Conservation (phyloP, 2,888 invertebrate genomes). For the Augochlorella aurata region DNA sequence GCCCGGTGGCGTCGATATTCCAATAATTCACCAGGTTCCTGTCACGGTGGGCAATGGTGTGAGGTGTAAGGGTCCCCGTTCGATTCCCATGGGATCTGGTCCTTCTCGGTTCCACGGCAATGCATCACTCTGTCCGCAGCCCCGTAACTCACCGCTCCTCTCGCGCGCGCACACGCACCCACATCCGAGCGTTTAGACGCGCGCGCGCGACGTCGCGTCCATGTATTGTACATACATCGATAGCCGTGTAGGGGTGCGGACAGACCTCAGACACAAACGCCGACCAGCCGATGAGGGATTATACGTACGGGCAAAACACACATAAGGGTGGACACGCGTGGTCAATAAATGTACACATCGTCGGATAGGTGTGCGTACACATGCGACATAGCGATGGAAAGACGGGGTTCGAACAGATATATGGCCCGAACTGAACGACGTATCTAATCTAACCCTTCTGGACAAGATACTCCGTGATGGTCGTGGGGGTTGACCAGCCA, state of each 20-base stretch:
- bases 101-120: slow-evolving; percentile 78
- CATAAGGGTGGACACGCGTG: slow-evolving; percentile 59
- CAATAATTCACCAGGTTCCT: slow-evolving; percentile 78
- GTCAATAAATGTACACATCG: slow-evolving; percentile 64
- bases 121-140: slow-evolving; percentile 82
- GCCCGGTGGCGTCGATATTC: slow-evolving; percentile 79
- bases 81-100: slow-evolving; percentile 80
- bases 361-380: slow-evolving; percentile 40
- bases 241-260: slow-evolving; percentile 29
- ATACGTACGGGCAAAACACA: slow-evolving; percentile 32
- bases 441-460: slow-evolving; percentile 81
- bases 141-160: slow-evolving; percentile 79
- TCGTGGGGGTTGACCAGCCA: slow-evolving; percentile 63
- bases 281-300: slow-evolving; percentile 12
- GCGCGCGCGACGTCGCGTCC: slow-evolving; percentile 31
- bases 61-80: slow-evolving; percentile 77
- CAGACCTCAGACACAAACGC: slow-evolving; percentile 26
- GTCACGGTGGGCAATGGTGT: slow-evolving; percentile 75
- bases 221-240: background rate
- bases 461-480: slow-evolving; percentile 78
- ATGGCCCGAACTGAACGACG: slow-evolving; percentile 77
- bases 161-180: slow-evolving; percentile 38
- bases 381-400: slow-evolving; percentile 72
- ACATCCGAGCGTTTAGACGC: slow-evolving; percentile 7
- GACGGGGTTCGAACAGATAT: slow-evolving; percentile 76